Conservation (phyloP, 2,113 vertebrate species). For the Aphyosemion australe region DNA sequence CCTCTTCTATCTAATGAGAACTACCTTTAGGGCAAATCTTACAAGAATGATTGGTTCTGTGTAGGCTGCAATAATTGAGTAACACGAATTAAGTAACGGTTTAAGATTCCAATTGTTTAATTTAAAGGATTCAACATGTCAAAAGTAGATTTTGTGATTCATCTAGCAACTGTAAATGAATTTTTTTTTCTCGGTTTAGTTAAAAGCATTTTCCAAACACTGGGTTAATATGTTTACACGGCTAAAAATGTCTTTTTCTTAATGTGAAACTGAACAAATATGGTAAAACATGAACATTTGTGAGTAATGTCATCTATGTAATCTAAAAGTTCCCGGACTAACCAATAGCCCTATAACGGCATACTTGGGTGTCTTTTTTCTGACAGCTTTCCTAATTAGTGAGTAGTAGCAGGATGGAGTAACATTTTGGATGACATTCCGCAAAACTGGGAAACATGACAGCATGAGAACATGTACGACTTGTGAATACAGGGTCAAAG, state of each 20-base stretch:
- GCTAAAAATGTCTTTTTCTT: neutral
- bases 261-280: neutral
- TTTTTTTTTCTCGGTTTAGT: too few relatives aligned
- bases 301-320: neutral
- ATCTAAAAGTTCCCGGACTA: neutral
- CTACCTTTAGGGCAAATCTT: too few relatives aligned
- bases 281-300: neutral
- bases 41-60: too few relatives aligned
- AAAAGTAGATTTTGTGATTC: too few relatives aligned
- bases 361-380: neutral
- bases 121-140: too few relatives aligned
- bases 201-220: neutral
- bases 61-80: neutral
- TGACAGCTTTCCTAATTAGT: too few relatives aligned
- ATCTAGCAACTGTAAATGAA: too few relatives aligned
- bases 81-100: neutral
- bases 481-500: neutral
- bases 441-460: too few relatives aligned
- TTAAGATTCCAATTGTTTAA: neutral
- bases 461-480: neutral
- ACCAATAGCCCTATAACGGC: neutral
- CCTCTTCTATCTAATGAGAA: too few relatives aligned
- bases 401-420: neutral
- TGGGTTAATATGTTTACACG: neutral
- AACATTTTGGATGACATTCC: neutral